Base-by-base conservation (phyloP, 2,113 vertebrate genomes). In the Malaclemys terrapin region DNA sequence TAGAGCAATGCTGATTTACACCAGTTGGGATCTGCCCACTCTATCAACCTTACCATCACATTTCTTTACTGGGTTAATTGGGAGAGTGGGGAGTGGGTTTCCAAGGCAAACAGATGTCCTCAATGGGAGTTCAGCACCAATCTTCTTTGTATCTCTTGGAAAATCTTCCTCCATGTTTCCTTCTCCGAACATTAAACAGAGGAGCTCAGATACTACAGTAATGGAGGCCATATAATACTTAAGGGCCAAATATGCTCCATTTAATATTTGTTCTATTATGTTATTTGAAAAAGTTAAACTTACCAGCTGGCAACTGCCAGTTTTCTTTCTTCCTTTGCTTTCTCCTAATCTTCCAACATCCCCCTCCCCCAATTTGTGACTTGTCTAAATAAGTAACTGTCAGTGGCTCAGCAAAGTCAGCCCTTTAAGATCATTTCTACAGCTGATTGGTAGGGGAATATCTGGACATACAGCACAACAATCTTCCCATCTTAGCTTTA, bases 111-210 rank as follows among this genome's bases (percentile, higher is more conserved):
- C 19, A 53, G 29, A 29, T 62, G 27, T 13, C 59, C 29, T 62
- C 13, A 62, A 8, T 16, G 13, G 59, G 25, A 62, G 59, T 35
- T 62, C 29, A 62, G 31, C 29, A 62, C 59, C 27, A 31, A 16
- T 16, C 24, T 65, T 53, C 49, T 52, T 35, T 2, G 4, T 0
- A 0, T 31, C 59, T 35, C 38, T 65, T 75, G 45, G 19, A 42
- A 86, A 90, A 50, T 27, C 24, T 62, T 27, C 72, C 12, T 11
- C 49, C 14, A 53, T 1, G 0, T 10, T 45, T 88, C 78, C 52
- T 22, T 75, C 17, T 27, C 45, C 16, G 45, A 25, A 7, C 14
- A 35, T 11, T 0, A 2, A 84, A 54, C 45, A 75, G 35, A 82
- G 56, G 79, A 81, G 69, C 27, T 22, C 1, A 45, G 12, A 10